Percentiles rank a stretch among this genome's conserved stretches.
Conservation (phyloP, 2,888 invertebrate species). For the Pammene fasciana region DNA sequence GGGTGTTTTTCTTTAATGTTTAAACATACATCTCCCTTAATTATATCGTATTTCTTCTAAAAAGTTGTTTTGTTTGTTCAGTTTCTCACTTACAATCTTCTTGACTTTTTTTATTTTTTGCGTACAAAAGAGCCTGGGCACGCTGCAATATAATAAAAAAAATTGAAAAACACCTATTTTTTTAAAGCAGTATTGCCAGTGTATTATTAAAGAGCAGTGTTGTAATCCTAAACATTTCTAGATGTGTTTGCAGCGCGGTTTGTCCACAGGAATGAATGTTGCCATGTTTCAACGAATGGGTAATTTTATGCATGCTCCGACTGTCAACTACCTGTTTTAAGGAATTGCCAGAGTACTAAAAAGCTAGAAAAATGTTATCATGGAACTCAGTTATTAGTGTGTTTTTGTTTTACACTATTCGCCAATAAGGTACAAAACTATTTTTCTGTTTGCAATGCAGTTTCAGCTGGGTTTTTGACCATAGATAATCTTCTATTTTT, state of each 20-base stretch:
- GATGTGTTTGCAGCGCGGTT: conserved; percentile 58
- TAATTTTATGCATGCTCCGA: conserved; percentile 62
- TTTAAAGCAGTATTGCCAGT: conserved; percentile 27
- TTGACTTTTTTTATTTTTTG: too few relatives aligned
- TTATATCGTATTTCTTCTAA: background rate
- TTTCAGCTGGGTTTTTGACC: background rate
- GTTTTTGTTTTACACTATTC: background rate
- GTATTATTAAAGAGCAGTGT: conserved; percentile 41
- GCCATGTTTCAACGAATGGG: conserved; percentile 73
- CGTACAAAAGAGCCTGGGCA: too few relatives aligned
- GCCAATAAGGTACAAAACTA: too few relatives aligned
- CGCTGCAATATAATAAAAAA: background rate
- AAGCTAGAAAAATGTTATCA: background rate
- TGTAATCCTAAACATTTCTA: conserved; percentile 33
- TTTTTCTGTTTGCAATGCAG: background rate
- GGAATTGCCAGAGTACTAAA: conserved; percentile 13
- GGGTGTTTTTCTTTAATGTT: conserved; percentile 8
- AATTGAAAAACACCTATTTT: conserved; percentile 6
- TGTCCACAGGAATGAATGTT: conserved; percentile 81
- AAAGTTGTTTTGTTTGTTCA: background rate
- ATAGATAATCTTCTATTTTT: background rate
- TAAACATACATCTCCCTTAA: background rate
- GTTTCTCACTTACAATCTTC: too few relatives aligned
- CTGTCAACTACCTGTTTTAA: conserved; percentile 18
- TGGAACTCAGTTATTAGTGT: background rate